Percentiles rank a stretch among this genome's conserved stretches.
Conservation (phyloP, 2,113 vertebrate species). For the Microcebus jonahi region DNA sequence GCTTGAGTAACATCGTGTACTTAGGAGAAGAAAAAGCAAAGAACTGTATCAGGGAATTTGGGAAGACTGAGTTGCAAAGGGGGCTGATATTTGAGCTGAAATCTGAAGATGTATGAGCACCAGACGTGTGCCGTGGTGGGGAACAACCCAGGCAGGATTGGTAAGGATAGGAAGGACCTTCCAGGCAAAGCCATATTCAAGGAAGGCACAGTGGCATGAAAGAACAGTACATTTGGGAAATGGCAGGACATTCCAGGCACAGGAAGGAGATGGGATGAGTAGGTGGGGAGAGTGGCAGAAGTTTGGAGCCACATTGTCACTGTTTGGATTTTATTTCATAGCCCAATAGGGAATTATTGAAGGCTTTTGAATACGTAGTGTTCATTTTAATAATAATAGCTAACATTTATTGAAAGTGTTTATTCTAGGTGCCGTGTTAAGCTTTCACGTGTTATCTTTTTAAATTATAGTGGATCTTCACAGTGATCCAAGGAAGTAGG, state of each 20-base stretch:
- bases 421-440: neutral
- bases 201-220: neutral
- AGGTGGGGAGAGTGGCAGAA: neutral
- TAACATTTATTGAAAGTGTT: neutral
- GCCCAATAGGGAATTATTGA: neutral
- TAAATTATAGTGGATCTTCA: neutral
- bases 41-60: neutral
- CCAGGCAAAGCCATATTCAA: neutral
- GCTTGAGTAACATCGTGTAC: neutral
- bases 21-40: neutral
- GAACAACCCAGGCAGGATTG: neutral
- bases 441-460: neutral
- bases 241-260: neutral
- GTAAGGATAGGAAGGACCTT: neutral
- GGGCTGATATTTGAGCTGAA: neutral
- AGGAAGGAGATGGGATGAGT: neutral
- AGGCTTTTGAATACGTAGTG: neutral
- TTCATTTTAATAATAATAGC: conserved; percentile 21
- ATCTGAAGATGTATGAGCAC: neutral
- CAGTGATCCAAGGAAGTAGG: neutral
- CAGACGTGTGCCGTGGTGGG: neutral
- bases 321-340: conserved; percentile 27
- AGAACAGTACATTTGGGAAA: neutral
- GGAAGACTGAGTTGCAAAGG: neutral
- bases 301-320: neutral